Evolutionary conservation across 37 sponge, comb jelly and placozoan species (phyloP), one percentile per base, ranked within the genome.

Genomic region (Ianthella basta): DNA sequence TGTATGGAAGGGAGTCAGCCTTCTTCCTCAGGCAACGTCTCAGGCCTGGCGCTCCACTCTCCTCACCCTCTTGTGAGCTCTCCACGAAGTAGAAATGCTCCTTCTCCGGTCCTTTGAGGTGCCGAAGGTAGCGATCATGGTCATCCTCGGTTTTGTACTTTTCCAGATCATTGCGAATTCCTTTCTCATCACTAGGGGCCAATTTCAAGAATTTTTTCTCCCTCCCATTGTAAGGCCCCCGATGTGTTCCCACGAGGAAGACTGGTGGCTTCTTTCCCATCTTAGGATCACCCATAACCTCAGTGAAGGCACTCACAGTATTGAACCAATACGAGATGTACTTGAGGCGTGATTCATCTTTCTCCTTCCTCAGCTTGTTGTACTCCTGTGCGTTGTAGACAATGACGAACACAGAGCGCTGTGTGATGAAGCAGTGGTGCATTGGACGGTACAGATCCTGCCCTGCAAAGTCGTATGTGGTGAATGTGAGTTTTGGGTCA

Each of bases 381-480:
- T 73, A 57, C 3, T 81, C 25, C 19, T 53, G 61, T 4, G 75
- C 12, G 66, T 91, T 88, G 79, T 80, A 88, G 1, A 88, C 88
- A 14, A 87, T 72, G 6, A 88, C 4, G 70, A 87, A 91, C 39
- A 91, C 53, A 27, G 92, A 70, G 36, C 86, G 81, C 21, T 84
- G 85, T 27, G 85, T 81, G 59, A 91, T 87, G 67, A 91, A 91
- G 83, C 92, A 91, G 37, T 87, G 92, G 41, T 91, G 92, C 92
- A 91, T 91, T 69, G 92, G 85, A 10, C 85, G 81, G 55, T 91
- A 91, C 40, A 70, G 64, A 20, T 87, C 84, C 63, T 91, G 92
- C 4, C 92, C 92, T 19, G 92, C 92, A 85, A 91, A 91, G 66
- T 91, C 88, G 15, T 84, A 82, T 15, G 84, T 57, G 41, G 80